A percentile compares a stretch with the other conserved stretches of the same genome.
phyloP scores from a whole-genome alignment of 2,797 vertebrate species.

The Miichthys miiuy region DNA sequence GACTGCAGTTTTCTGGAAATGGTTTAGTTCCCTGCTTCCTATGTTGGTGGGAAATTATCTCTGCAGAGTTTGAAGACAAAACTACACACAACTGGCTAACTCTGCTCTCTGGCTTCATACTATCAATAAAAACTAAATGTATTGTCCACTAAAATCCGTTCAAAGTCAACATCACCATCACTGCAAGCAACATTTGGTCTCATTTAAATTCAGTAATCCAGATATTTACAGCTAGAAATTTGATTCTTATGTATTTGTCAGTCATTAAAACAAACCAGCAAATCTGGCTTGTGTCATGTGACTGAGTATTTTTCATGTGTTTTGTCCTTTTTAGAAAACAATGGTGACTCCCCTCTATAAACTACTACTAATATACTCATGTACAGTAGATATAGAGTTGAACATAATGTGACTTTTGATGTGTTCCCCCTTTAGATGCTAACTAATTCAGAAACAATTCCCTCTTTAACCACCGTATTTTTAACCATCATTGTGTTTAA shows the following conservation, averaged over 20 bases:
- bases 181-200: constrained; percentile 63
- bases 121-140: neutral
- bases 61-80: constrained; percentile 29
- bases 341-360: constrained; percentile 56
- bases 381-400: constrained; percentile 49
- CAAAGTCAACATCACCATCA: constrained; percentile 50
- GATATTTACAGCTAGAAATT: constrained; percentile 32
- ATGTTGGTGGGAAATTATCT: constrained; percentile 5
- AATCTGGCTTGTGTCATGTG: constrained; percentile 42
- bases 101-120: constrained; percentile 15
- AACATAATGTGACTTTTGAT: constrained; percentile 58
- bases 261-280: constrained; percentile 33
- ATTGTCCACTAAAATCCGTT: neutral
- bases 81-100: constrained; percentile 24
- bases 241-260: constrained; percentile 20
- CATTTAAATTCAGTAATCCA: constrained; percentile 27
- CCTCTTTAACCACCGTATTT: constrained; percentile 52
- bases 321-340: constrained; percentile 54
- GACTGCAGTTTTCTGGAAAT: constrained; percentile 37
- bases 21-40: constrained; percentile 11
- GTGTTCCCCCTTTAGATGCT: constrained; percentile 65
- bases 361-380: constrained; percentile 61
- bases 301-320: constrained; percentile 44
- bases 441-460: constrained; percentile 57
- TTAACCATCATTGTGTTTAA: constrained; percentile 56